Conservation (phyloP, 2,888 invertebrate genomes). For the Seira ritae region DNA sequence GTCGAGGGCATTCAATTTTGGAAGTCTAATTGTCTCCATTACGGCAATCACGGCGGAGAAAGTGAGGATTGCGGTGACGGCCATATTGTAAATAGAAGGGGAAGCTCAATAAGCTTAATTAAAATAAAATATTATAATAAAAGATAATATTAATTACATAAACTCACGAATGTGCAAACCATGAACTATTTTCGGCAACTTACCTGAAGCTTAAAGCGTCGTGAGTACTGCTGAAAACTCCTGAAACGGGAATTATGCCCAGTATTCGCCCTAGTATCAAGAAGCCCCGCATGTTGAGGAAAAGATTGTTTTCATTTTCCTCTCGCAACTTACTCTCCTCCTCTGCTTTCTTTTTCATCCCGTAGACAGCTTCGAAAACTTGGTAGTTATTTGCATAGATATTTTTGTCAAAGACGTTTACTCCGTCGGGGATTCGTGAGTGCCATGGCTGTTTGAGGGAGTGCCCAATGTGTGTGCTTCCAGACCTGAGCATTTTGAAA, state of each 20-base stretch:
- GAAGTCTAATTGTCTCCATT: constrained; percentile 17
- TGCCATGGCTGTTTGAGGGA: not conserved
- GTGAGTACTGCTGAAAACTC: constrained; percentile 19
- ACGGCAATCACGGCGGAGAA: constrained; percentile 24
- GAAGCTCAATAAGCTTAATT: constrained; percentile 19
- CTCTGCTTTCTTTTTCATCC: constrained; percentile 31
- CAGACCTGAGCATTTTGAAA: too few species aligned
- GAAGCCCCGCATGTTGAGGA: constrained; percentile 35
- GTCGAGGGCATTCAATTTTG: constrained; percentile 41
- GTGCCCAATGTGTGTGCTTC: too few species aligned
- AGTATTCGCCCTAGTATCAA: constrained; percentile 50
- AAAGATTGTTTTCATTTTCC: constrained; percentile 28
- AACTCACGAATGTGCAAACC: too few species aligned
- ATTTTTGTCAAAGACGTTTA: constrained; percentile 28
- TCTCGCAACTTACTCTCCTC: constrained; percentile 14
- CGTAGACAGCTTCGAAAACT: constrained; percentile 37
- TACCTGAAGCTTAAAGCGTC: constrained; percentile 21
- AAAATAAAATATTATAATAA: not conserved
- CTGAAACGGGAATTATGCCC: constrained; percentile 45
- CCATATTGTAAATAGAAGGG: not conserved
- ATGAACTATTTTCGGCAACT: too few species aligned
- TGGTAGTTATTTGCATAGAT: constrained; percentile 28
- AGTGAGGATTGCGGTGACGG: not conserved
- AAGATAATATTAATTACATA: too few species aligned
- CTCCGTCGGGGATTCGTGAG: not conserved